Evolutionary conservation across 2,888 invertebrate species (phyloP).

Genomic region (Chelonus formosanus): DNA sequence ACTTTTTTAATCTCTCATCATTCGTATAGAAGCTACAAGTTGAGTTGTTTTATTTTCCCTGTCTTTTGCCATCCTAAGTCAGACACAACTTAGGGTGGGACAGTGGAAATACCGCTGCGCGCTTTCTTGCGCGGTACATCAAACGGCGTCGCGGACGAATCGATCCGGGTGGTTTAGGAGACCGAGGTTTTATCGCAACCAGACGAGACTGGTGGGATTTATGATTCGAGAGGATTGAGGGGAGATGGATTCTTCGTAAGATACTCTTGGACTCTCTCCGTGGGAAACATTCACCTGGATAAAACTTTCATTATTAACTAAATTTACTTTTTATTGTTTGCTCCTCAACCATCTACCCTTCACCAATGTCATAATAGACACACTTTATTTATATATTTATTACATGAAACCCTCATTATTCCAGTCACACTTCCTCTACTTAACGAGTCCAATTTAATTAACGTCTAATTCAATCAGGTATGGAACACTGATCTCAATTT

Average conservation of each 20-base stretch:
- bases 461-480: slow-evolving; percentile 59
- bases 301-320: slow-evolving; percentile 8
- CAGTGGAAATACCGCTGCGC: slow-evolving; percentile 43
- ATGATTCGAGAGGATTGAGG: slow-evolving; percentile 26
- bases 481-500: slow-evolving; percentile 39
- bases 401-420: slow-evolving; percentile 42
- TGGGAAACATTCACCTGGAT: slow-evolving; percentile 27
- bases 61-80: background rate
- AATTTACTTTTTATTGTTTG: slow-evolving; percentile 7
- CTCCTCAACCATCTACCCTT: too few relatives aligned
- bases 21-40: slow-evolving; percentile 28
- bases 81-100: slow-evolving; percentile 5
- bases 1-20: slow-evolving; percentile 48
- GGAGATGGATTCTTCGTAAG: slow-evolving; percentile 27
- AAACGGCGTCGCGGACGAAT: slow-evolving; percentile 42
- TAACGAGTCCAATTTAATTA: slow-evolving; percentile 59
- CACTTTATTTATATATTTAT: background rate
- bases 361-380: too few relatives aligned
- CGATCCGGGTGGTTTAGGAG: slow-evolving; percentile 42
- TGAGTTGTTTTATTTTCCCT: slow-evolving; percentile 19
- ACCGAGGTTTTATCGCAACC: slow-evolving; percentile 34
- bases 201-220: slow-evolving; percentile 27
- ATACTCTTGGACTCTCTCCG: slow-evolving; percentile 17
- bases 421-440: slow-evolving; percentile 48
- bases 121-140: slow-evolving; percentile 44